These are phyloP conservation scores for Amphipyra berbera DNA, from an alignment of 2,888 invertebrate genomes.

Conservation along the genomic window DNA sequence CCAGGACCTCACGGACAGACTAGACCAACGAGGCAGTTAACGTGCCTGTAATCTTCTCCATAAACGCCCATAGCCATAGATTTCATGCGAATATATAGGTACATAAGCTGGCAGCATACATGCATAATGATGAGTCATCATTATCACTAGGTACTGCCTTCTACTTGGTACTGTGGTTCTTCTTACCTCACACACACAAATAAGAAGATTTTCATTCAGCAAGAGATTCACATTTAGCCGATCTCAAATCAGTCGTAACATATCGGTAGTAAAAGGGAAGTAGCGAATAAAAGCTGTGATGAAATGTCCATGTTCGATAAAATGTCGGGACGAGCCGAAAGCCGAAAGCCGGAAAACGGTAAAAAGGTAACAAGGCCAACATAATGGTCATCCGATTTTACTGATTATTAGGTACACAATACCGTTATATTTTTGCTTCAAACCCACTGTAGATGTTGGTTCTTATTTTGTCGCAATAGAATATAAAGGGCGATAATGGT, in stretches of 20 bases:
- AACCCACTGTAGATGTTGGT: constrained; percentile 3
- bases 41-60: no score
- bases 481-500: constrained; percentile 17
- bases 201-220: not conserved
- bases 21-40: no score
- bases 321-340: constrained; percentile 19
- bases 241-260: constrained; percentile 15
- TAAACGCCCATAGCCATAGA: no score
- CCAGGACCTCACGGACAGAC: no score
- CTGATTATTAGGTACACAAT: constrained; percentile 29
- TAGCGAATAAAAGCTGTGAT: constrained; percentile 18
- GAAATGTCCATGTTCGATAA: constrained; percentile 25
- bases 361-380: constrained; percentile 31
- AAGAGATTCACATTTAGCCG: not conserved
- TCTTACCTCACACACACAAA: not conserved
- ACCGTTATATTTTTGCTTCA: constrained; percentile 14
- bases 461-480: constrained; percentile 9
- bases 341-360: constrained; percentile 10
- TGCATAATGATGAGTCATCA: no score
- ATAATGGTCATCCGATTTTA: constrained; percentile 14
- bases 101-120: no score
- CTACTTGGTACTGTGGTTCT: no score
- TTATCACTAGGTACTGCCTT: no score
- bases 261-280: constrained; percentile 17
- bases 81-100: no score